phyloP scores from a whole-genome alignment of 1,140 invertebrate species.

The Megalopta genalis region DNA sequence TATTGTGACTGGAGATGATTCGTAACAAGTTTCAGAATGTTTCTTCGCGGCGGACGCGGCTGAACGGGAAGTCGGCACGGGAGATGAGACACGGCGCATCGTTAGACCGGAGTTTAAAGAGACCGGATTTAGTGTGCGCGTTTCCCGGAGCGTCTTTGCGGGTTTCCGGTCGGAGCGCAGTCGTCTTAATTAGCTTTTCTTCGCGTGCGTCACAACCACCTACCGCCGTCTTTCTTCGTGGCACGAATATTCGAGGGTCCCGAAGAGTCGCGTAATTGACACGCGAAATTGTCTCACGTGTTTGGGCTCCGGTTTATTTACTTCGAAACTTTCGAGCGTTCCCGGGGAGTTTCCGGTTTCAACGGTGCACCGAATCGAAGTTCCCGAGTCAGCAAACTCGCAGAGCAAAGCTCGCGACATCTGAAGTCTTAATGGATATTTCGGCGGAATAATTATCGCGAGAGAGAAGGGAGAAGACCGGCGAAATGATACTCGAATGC shows the following conservation, averaged over 20 bases:
- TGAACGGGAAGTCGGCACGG: background rate
- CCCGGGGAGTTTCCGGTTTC: constrained; percentile 24
- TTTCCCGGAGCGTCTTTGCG: constrained; percentile 41
- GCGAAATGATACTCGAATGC: too few species aligned
- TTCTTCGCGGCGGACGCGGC: background rate
- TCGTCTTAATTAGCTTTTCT: constrained; percentile 60
- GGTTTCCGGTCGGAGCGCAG: constrained; percentile 21
- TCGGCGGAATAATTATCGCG: constrained; percentile 45
- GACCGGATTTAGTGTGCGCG: constrained; percentile 38
- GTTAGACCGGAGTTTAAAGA: constrained; percentile 41
- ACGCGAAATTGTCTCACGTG: constrained; percentile 61
- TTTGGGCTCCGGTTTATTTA: constrained; percentile 50
- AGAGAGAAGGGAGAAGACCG: background rate
- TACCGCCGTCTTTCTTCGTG: constrained; percentile 6
- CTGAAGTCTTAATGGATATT: constrained; percentile 56
- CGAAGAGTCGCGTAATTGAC: constrained; percentile 46
- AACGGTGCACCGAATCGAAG: constrained; percentile 37
- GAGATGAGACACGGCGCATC: background rate
- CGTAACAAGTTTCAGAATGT: constrained; percentile 18
- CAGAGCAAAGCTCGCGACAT: constrained; percentile 44
- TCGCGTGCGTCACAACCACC: background rate
- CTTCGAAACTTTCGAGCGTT: constrained; percentile 48
- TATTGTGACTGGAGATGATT: constrained; percentile 17
- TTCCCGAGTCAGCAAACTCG: constrained; percentile 30
- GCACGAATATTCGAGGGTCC: background rate